These are phyloP conservation scores for Rhabdomys pumilio DNA, from an alignment of 2,797 vertebrate species.

Conservation along the genomic window DNA sequence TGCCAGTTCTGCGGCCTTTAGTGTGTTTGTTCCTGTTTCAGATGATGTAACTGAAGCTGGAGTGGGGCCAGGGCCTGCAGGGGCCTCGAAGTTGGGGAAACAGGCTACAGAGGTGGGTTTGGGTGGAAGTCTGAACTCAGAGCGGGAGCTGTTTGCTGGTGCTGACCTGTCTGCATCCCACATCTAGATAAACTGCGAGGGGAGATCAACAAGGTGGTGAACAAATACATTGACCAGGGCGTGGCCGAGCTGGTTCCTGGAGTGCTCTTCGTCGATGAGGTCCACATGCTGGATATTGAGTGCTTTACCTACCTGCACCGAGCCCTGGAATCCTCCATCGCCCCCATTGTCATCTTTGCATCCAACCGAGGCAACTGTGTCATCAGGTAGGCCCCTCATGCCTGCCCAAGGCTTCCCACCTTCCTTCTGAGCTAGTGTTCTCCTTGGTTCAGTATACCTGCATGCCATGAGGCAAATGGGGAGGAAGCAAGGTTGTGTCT, in stretches of 20 bases:
- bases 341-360: conserved; percentile 98
- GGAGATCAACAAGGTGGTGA: conserved; percentile 99
- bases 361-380: conserved; percentile 98
- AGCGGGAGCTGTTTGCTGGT: accelerated
- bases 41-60: background rate
- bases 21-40: background rate
- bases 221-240: conserved; percentile 99
- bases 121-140: background rate
- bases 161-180: background rate
- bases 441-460: background rate
- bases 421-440: background rate
- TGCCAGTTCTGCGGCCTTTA: background rate
- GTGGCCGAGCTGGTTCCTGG: conserved; percentile 98
- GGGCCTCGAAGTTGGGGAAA: background rate
- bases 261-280: conserved; percentile 98
- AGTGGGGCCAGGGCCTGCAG: background rate
- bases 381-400: conserved; percentile 91
- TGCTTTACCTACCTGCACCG: conserved; percentile 99
- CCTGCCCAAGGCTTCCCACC: background rate
- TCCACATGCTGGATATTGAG: conserved; percentile 99
- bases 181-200: conserved; percentile 95
- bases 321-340: conserved; percentile 97
- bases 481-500: background rate
- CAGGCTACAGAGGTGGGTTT: background rate
- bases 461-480: background rate